Evolutionary conservation across 2,888 invertebrate species (phyloP), one percentile per base, ranked within the genome.

Genomic region (Carcina quercana): DNA sequence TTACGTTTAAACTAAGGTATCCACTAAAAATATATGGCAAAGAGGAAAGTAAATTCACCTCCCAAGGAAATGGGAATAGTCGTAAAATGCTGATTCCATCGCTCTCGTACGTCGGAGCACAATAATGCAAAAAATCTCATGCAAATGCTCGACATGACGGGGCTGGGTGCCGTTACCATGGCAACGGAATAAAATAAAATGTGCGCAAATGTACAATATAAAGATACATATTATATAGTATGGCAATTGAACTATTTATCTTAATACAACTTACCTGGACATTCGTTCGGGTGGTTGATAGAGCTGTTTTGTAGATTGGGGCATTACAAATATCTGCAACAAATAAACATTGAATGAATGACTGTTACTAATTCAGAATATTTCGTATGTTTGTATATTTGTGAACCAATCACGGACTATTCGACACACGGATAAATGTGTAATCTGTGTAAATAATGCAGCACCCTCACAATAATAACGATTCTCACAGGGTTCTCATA

Each of bases 241-340:
- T 7, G 11, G 10, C 10, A 5, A 12, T 11, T 11, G n/a, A 2
- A 20, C 2, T 3, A n/a, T 20, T 2, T 20, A n/a, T 20, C 3
- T 20, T 7, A n/a, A n/a, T n/a, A n/a, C n/a, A n/a, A 24, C 46
- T 58, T 55, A 80, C 82, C 75, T 72, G 59, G 66, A 65, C 79
- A 75, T 72, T 55, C 66, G 75, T 64, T 76, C 71, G 38, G 79
- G 73, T 50, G 74, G 72, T 58, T 59, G 66, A 57, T 67, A 62
- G 42, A 59, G 62, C 44, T 60, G 66, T 43, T 57, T 64, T 47
- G 50, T 65, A 53, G 50, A 53, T 59, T 71, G 61, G 67, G 55
- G 69, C 80, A 82, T 82, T 75, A 72, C 82, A 74, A 57, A 68
- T 63, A 68, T 56, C 82, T 82, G 79, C 31, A 75, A 80, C 58